A percentile compares a stretch with the other conserved stretches of the same genome.
Evolutionary conservation across 2,888 invertebrate species (phyloP).

Genomic region (Elysia crispata): DNA sequence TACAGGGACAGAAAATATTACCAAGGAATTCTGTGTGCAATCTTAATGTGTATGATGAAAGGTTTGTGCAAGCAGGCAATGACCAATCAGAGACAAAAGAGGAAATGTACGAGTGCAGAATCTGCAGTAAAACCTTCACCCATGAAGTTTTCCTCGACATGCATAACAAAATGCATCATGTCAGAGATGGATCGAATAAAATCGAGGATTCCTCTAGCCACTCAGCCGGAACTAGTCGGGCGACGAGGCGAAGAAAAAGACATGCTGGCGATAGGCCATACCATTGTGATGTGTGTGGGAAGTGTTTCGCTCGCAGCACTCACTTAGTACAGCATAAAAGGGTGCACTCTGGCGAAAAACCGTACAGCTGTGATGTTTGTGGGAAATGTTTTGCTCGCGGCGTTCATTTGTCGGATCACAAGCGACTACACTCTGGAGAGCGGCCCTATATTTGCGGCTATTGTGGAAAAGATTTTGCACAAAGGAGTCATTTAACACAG

Average conservation of each 20-base stretch:
- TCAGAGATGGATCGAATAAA: background rate
- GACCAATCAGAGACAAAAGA: too few species aligned
- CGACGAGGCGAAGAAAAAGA: slow-evolving; percentile 11
- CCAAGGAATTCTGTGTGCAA: too few species aligned
- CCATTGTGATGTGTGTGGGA: slow-evolving; percentile 35
- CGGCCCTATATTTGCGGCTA: slow-evolving; percentile 7
- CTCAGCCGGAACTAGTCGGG: background rate
- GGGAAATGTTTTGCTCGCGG: slow-evolving; percentile 13
- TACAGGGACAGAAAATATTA: too few species aligned
- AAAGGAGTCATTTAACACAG: background rate
- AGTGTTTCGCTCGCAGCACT: slow-evolving; percentile 30
- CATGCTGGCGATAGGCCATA: slow-evolving; percentile 29
- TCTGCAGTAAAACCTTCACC: too few species aligned
- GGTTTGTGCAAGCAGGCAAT: too few species aligned
- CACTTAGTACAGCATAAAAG: background rate
- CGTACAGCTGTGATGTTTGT: slow-evolving; percentile 39
- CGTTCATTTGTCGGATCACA: background rate
- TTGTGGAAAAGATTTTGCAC: slow-evolving; percentile 10
- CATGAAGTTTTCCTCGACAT: too few species aligned
- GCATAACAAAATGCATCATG: background rate
- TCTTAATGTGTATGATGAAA: too few species aligned
- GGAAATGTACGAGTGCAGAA: too few species aligned
- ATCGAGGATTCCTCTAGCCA: background rate
- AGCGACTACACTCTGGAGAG: slow-evolving; percentile 15
- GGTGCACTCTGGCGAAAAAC: slow-evolving; percentile 25